Conservation (phyloP, 92 coral and sea anemone species). For the Bergia puertoricense region DNA sequence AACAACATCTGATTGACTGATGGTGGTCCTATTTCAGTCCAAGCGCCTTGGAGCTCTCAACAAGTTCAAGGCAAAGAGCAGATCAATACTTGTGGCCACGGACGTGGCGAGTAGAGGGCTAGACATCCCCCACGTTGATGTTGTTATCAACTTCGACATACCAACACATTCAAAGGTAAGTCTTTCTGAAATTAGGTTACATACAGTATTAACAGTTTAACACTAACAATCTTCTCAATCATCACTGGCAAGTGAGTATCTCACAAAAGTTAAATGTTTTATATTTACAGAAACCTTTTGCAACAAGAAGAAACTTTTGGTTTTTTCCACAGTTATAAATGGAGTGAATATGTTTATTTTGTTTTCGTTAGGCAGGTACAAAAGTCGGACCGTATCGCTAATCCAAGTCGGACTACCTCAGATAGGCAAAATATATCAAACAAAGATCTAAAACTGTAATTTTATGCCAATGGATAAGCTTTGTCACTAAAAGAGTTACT, state of each 20-base stretch:
- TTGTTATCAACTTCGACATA: conserved; percentile 96
- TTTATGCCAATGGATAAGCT: too few relatives aligned
- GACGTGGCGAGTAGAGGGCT: conserved; percentile 98
- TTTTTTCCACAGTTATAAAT: too few relatives aligned
- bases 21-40: conserved; percentile 57
- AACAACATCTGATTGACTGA: not conserved
- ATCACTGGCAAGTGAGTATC: not conserved
- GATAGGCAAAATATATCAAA: too few relatives aligned
- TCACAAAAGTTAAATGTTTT: not conserved
- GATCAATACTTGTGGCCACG: conserved; percentile 93
- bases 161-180: conserved; percentile 96
- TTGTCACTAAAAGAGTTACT: too few relatives aligned
- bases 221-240: too few relatives aligned
- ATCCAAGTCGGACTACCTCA: too few relatives aligned
- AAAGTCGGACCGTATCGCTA: too few relatives aligned
- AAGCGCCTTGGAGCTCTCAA: conserved; percentile 94
- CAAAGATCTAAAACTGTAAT: too few relatives aligned
- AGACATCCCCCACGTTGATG: conserved; percentile 97
- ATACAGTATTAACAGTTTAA: not conserved
- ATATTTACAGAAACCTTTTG: not conserved
- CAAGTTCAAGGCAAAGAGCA: conserved; percentile 90
- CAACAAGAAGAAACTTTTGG: too few relatives aligned
- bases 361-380: too few relatives aligned
- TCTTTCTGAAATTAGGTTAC: not conserved
- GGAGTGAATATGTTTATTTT: too few relatives aligned